Percentiles rank a stretch among this genome's conserved stretches.
phyloP scores from a whole-genome alignment of 2,113 vertebrate genomes.

The Anas platyrhynchos region DNA sequence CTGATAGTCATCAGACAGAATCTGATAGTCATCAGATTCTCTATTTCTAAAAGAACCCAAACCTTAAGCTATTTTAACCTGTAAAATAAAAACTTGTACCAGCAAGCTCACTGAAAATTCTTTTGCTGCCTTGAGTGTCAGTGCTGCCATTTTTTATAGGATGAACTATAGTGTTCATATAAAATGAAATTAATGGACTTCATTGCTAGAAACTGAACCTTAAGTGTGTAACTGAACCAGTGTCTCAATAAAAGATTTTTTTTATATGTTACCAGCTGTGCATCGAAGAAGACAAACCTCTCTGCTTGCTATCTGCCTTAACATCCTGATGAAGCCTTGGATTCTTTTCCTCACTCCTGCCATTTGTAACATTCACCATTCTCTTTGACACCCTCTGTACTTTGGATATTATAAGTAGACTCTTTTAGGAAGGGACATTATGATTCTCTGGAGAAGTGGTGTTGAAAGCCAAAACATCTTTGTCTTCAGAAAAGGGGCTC shows the following conservation, averaged over 20 bases:
- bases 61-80: not conserved
- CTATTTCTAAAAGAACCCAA: not conserved
- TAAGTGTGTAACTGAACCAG: not conserved
- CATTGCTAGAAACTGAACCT: not conserved
- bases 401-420: not conserved
- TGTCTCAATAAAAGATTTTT: not conserved
- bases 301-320: not conserved
- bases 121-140: not conserved
- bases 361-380: not conserved
- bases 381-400: fast-evolving
- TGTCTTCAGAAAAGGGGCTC: not conserved
- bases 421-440: not conserved
- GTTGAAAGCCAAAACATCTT: constrained; percentile 33
- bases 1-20: not conserved
- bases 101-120: not conserved
- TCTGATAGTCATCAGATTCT: not conserved
- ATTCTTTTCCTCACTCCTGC: not conserved
- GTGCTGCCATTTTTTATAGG: not conserved
- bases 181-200: not conserved
- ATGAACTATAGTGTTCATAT: not conserved
- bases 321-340: not conserved
- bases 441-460: not conserved
- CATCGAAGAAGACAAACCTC: not conserved
- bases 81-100: not conserved
- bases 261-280: not conserved